Conservation (phyloP, 1,140 invertebrate species). For the Drosophila trapezifrons region DNA sequence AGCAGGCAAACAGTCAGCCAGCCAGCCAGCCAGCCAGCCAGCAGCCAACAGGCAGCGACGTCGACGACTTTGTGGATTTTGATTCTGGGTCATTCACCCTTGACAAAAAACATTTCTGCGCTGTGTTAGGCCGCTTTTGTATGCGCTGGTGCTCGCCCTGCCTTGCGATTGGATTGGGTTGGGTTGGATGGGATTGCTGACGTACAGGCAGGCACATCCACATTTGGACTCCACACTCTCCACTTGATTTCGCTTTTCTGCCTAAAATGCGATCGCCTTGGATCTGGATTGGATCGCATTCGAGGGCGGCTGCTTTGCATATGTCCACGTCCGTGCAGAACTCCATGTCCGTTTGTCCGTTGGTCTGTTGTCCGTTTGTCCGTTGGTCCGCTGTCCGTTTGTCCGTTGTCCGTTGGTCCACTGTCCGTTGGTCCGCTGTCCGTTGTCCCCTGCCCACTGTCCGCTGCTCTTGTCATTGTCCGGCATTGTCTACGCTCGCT, state of each 20-base stretch:
- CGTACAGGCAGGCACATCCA: conserved; percentile 71
- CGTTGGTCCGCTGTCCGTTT: background rate
- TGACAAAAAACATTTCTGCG: conserved; percentile 78
- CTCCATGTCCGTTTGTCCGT: conserved; percentile 34
- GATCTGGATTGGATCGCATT: conserved; percentile 12
- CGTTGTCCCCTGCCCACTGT: conserved; percentile 5
- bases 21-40: conserved; percentile 29
- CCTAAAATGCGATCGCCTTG: conserved; percentile 24
- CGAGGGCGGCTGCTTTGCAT: conserved; percentile 47
- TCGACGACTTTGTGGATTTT: conserved; percentile 78
- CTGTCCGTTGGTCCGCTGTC: background rate
- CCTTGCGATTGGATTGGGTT: conserved; percentile 48
- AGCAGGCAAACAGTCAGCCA: conserved; percentile 37
- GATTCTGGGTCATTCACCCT: conserved; percentile 82
- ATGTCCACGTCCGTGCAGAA: conserved; percentile 26
- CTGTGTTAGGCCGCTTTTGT: conserved; percentile 80
- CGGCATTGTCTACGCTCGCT: conserved; percentile 50
- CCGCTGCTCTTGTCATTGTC: conserved; percentile 47
- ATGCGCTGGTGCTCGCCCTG: conserved; percentile 53
- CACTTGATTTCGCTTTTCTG: conserved; percentile 46
- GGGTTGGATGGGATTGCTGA: conserved; percentile 57
- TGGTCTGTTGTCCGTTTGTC: conserved; percentile 4
- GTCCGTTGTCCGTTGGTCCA: conserved; percentile 12
- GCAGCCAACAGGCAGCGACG: conserved; percentile 39
- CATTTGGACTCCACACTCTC: conserved; percentile 58